Evolutionary conservation across 2,888 invertebrate genomes (phyloP), one percentile per base, ranked within the genome.

Genomic region (Philereme vetulata): DNA sequence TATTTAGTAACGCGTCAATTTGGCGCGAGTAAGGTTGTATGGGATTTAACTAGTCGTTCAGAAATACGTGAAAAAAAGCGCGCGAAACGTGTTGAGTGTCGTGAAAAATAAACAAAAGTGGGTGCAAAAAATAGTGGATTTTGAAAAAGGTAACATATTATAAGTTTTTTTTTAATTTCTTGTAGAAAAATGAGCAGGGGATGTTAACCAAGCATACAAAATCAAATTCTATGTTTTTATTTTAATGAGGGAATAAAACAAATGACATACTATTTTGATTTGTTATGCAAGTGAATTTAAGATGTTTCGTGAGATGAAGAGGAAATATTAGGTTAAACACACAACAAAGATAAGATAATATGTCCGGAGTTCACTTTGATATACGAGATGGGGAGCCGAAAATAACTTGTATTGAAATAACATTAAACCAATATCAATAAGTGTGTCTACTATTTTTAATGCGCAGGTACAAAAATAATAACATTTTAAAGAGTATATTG

Each of bases 1-100:
- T 86, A 90, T 90, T 90, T 90, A 91, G 91, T 92, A 80, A 83
- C 84, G 89, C 90, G 90, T 88, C 88, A 89, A 90, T 88, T 90
- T 89, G 87, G 85, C 90, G 90, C 88, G 90, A 82, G 91, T 78
- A 81, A 79, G 87, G 91, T 88, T 80, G 71, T 76, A 76, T 67
- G 21, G 21, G 21, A 21, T 21, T 21, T 21, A 21, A 72, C 70
- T 71, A 72, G 68, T 67, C 55, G 62, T 59, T 62, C 49, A 64
- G 66, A 53, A 55, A 68, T 56, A 67, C 48, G 33, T 42, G 46
- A 53, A 51, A 62, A 83, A 87, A 85, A 84, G 83, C 82, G 84
- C 89, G 89, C 83, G 84, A 85, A 84, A 74, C 76, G 80, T 69
- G 67, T 67, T 57, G 0, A 45, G 47, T 67, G 67, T 67, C 67